phyloP scores from a whole-genome alignment of 2,888 invertebrate species.

The Phengaris alcon region DNA sequence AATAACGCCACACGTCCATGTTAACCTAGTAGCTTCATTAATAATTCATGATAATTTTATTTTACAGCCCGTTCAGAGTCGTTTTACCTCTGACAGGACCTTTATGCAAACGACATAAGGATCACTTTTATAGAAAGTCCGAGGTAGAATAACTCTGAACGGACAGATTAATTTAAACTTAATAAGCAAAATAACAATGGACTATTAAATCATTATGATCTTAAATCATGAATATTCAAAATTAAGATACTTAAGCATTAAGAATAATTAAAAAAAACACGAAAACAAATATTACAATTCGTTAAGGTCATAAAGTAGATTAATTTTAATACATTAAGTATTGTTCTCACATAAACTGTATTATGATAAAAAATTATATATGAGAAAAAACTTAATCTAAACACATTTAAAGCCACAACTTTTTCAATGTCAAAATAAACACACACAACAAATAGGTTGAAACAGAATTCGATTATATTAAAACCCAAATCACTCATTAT shows the following conservation, averaged over 20 bases:
- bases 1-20: conserved; percentile 18
- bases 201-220: not conserved
- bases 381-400: not conserved
- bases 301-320: not conserved
- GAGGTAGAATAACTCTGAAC: too few species aligned
- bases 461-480: conserved; percentile 6
- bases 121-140: too few species aligned
- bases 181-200: not conserved
- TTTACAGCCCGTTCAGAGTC: not conserved
- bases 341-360: too few species aligned
- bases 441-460: not conserved
- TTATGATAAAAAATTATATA: not conserved
- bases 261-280: not conserved
- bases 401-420: not conserved
- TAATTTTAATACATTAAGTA: not conserved
- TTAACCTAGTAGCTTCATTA: conserved; percentile 17
- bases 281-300: not conserved
- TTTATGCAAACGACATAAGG: too few species aligned
- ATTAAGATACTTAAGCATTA: not conserved
- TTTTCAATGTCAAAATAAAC: conserved; percentile 2
- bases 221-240: not conserved
- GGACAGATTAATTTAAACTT: not conserved
- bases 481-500: not conserved
- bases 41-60: conserved; percentile 15
- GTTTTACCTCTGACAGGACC: too few species aligned